Base-by-base conservation (phyloP, 64 coral and sea anemone species). In the Montipora sp. region DNA sequence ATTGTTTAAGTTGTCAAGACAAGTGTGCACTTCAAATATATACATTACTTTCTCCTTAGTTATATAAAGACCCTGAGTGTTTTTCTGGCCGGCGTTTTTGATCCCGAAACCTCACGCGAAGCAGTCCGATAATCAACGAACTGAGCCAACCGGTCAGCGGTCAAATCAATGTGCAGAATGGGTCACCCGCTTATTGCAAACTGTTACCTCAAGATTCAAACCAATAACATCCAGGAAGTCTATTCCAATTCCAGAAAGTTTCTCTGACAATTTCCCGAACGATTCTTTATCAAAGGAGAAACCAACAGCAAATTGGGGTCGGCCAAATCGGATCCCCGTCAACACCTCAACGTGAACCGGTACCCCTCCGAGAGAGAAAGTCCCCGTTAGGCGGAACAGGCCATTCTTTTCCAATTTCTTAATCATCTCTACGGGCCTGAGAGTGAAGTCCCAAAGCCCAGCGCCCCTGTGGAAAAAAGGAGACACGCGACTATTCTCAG, bases 221-320 rank as follows among this genome's bases (percentile, higher is more conserved):
- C 98, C 98, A 92, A 99, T 75, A 9, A 80, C 76, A 76, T 99
- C 91, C 11, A 99, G 50, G 65, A 99, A 99, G 22, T 79, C 92
- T 16, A 99, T 66, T n/a, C 82, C 82, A 3, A 96, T 74, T 21
- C 94, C 94, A 48, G 98, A 99, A 5, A 99, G 49, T 27, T 96
- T 94, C 43, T 92, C 80, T 5, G 98, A 59, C 7, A 99, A 74
- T 83, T 77, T 83, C 5, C 98, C 98, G 59, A 90, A 99, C 0
- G 98, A 99, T 88, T 99, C 98, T 60, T 95, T 90, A 86, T 99
- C 98, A 66, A 99, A 99, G 0, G 94, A 81, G 47, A 96, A 99
- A 18, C 94, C 98, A 59, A 99, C 89, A 27, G 98, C 98, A 1
- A 99, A 93, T 3, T 75, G 85, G 12, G 47, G 43, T 58, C 71